Evolutionary conservation across 2,113 vertebrate genomes (phyloP).

Genomic region (Hemibagrus wyckioides): DNA sequence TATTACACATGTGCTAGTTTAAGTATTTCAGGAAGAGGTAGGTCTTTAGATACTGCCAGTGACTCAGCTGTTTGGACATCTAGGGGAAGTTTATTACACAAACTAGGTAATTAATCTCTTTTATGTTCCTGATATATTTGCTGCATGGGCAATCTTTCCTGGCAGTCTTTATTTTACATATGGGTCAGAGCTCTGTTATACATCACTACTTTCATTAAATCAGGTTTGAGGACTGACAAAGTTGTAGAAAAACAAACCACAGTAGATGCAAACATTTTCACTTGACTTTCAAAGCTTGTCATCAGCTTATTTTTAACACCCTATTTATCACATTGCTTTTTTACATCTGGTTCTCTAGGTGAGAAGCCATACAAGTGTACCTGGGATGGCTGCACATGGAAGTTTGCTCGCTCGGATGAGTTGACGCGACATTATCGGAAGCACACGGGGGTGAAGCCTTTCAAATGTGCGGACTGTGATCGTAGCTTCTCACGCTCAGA

Average conservation of each 20-base stretch:
- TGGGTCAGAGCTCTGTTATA: background rate
- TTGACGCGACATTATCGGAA: conserved; percentile 98
- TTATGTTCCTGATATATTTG: background rate
- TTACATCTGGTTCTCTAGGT: conserved; percentile 75
- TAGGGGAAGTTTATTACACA: too few relatives aligned
- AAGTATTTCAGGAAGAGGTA: too few relatives aligned
- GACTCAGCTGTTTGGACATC: too few relatives aligned
- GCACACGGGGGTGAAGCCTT: conserved; percentile 98
- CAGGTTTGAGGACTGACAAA: background rate
- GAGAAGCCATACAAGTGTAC: conserved; percentile 99
- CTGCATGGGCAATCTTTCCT: background rate
- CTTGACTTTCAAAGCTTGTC: background rate
- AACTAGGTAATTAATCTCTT: background rate
- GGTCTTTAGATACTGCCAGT: too few relatives aligned
- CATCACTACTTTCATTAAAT: background rate
- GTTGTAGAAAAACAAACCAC: background rate
- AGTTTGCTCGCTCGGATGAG: conserved; percentile 98
- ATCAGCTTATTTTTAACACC: background rate
- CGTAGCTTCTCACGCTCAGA: conserved; percentile 98
- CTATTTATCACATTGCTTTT: background rate
- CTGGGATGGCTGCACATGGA: conserved; percentile 99
- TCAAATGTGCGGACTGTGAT: conserved; percentile 99
- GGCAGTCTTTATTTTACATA: too few relatives aligned
- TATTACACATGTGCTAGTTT: too few relatives aligned
- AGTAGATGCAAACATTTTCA: background rate